These are phyloP conservation scores for Hippocampus abdominalis DNA, from an alignment of 2,113 vertebrate species.

Conservation along the genomic window DNA sequence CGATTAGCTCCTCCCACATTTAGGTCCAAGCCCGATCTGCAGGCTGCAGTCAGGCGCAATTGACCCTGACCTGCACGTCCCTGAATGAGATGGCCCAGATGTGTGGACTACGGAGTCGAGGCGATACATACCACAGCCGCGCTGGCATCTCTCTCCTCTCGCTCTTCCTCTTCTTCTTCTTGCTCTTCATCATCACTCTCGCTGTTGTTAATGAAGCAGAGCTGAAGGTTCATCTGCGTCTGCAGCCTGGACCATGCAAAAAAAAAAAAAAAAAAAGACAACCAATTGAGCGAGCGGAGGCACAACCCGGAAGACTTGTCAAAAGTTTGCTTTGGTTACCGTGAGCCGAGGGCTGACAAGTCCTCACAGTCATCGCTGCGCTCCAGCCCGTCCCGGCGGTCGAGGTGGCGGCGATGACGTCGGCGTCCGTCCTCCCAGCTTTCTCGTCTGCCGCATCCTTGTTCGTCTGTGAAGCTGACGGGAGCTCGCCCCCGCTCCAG, in stretches of 20 bases:
- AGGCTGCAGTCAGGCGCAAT: too few relatives aligned
- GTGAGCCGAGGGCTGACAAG: conserved; percentile 66
- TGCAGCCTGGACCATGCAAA: conserved; percentile 53
- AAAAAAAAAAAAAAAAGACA: not conserved
- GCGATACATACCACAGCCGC: not conserved
- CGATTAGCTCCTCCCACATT: too few relatives aligned
- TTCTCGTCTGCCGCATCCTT: conserved; percentile 41
- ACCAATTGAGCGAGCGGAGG: not conserved
- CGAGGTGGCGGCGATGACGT: not conserved
- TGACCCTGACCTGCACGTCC: too few relatives aligned
- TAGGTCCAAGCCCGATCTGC: too few relatives aligned
- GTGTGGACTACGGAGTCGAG: too few relatives aligned
- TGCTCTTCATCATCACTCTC: conserved; percentile 70
- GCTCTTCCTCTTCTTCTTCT: conserved; percentile 26
- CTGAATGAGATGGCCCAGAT: too few relatives aligned
- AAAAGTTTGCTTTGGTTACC: conserved; percentile 45
- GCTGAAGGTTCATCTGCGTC: conserved; percentile 73
- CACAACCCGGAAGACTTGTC: not conserved
- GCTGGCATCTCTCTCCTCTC: conserved; percentile 27
- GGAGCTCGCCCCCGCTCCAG: conserved; percentile 36
- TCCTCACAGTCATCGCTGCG: conserved; percentile 67
- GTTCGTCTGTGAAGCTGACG: conserved; percentile 36
- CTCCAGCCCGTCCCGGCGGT: not conserved
- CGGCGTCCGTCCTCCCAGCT: conserved; percentile 53
- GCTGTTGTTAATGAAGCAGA: conserved; percentile 77